These are phyloP conservation scores for Coelogynopora nodosa DNA, from an alignment of 2,888 invertebrate genomes.

Conservation along the genomic window DNA sequence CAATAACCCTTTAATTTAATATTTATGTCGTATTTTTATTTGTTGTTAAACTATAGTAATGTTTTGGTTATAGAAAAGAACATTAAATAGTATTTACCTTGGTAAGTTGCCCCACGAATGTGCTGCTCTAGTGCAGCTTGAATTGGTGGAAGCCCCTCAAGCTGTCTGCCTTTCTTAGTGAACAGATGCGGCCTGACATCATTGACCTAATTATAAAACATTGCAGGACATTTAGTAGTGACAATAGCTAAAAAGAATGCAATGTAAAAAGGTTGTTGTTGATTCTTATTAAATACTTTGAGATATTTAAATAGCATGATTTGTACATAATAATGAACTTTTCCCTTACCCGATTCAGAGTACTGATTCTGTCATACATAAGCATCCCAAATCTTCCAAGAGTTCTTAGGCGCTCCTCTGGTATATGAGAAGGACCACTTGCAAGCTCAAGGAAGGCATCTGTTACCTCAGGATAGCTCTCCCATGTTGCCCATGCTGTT, in stretches of 20 bases:
- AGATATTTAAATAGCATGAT: neutral
- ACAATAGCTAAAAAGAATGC: neutral
- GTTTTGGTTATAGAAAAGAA: neutral
- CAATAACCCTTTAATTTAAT: neutral
- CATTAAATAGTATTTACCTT: neutral
- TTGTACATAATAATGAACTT: neutral
- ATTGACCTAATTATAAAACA: neutral
- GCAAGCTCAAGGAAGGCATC: neutral
- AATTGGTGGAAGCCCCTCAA: neutral
- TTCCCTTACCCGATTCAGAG: neutral
- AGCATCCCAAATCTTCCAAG: neutral
- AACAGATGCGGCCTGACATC: neutral
- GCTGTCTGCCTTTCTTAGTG: neutral
- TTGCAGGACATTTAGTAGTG: neutral
- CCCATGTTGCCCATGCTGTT: neutral
- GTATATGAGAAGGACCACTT: neutral
- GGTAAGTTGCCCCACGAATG: neutral
- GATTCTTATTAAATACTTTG: neutral
- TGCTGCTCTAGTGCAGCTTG: neutral
- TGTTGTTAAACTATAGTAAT: too few relatives aligned
- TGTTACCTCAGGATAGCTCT: neutral
- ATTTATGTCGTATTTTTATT: neutral
- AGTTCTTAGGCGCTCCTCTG: neutral
- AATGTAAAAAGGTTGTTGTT: neutral
- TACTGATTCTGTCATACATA: neutral